phyloP scores from a whole-genome alignment of 64 coral and sea anemone genomes.

The Montipora cactus region DNA sequence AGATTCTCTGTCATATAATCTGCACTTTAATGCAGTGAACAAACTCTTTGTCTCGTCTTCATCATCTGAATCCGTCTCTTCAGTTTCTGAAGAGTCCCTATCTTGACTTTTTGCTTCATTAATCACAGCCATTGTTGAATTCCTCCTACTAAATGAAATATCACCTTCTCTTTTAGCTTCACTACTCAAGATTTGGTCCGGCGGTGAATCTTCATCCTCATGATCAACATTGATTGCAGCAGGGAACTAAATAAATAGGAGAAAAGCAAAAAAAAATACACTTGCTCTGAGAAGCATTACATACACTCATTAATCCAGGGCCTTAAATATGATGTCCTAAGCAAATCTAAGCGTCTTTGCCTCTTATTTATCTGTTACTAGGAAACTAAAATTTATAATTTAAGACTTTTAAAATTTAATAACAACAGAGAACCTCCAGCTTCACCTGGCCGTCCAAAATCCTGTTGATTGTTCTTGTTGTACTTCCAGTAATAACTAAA shows the following conservation, averaged over 20 bases:
- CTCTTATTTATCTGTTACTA: too few species aligned
- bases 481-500: constrained; percentile 43
- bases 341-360: too few species aligned
- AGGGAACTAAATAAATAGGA: not conserved
- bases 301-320: too few species aligned
- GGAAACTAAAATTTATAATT: too few species aligned
- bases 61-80: constrained; percentile 41
- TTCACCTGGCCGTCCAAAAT: constrained; percentile 58
- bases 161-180: not conserved
- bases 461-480: constrained; percentile 40
- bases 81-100: constrained; percentile 30
- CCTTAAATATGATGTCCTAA: too few species aligned
- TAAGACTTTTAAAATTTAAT: too few species aligned
- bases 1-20: not conserved
- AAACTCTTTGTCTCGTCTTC: constrained; percentile 32
- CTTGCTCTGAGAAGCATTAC: too few species aligned
- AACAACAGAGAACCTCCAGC: too few species aligned
- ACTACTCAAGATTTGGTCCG: not conserved
- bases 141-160: not conserved
- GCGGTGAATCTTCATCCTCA: not conserved
- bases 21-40: constrained; percentile 32
- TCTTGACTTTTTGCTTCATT: not conserved
- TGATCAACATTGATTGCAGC: not conserved
- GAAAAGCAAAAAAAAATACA: not conserved
- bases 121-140: not conserved